A percentile compares a stretch with the other conserved stretches of the same genome.
phyloP scores from a whole-genome alignment of 2,113 vertebrate species.

The Gymnorhina tibicen region DNA sequence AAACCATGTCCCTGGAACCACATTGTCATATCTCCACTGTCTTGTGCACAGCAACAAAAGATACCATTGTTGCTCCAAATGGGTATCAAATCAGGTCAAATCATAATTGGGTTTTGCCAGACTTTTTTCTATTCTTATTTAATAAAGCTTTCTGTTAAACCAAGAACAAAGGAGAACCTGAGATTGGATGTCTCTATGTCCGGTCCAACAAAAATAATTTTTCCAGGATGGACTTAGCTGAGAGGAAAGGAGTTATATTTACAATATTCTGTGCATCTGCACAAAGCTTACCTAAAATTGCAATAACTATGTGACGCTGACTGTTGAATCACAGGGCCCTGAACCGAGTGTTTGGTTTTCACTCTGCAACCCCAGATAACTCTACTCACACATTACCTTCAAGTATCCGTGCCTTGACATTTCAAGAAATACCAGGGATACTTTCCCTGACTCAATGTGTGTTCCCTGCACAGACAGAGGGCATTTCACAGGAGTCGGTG shows the following conservation, averaged over 20 bases:
- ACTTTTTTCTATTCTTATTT: neutral
- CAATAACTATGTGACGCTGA: neutral
- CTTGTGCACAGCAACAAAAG: neutral
- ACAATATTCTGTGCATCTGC: neutral
- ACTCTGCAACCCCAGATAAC: neutral
- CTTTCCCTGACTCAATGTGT: conserved; percentile 38
- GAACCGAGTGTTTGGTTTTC: neutral
- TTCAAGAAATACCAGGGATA: conserved; percentile 51
- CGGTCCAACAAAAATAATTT: neutral
- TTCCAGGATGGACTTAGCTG: neutral
- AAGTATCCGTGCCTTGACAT: neutral
- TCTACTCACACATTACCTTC: neutral
- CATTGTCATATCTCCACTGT: neutral
- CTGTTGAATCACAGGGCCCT: neutral
- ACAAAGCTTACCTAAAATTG: neutral
- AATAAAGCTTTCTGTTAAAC: neutral
- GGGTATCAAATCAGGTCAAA: neutral
- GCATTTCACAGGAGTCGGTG: conserved; percentile 61
- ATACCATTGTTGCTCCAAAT: neutral
- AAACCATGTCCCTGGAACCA: neutral
- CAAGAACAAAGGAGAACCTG: neutral
- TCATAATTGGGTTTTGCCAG: neutral
- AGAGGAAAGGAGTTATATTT: neutral
- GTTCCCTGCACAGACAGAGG: conserved; percentile 58
- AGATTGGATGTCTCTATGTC: neutral